These are phyloP conservation scores for Lagopus muta DNA, from an alignment of 2,113 vertebrate genomes.

Conservation along the genomic window DNA sequence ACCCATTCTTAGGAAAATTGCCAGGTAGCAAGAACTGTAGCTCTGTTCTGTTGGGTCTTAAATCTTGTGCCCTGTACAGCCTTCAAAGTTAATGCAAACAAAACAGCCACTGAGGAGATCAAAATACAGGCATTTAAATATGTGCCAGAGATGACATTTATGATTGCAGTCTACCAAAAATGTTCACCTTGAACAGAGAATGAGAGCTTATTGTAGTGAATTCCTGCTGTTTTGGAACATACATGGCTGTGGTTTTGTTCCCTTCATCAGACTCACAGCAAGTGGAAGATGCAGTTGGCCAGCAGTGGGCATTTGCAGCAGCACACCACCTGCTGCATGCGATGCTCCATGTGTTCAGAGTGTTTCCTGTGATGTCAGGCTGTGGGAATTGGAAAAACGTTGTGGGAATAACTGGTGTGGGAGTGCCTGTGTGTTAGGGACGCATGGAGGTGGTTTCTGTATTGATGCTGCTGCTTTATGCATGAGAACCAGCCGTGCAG, in stretches of 20 bases:
- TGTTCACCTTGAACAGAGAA: background rate
- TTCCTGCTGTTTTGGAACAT: background rate
- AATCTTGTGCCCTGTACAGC: background rate
- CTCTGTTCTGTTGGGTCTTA: background rate
- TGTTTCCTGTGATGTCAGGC: background rate
- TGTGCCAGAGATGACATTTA: background rate
- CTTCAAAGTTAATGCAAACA: conserved; percentile 3
- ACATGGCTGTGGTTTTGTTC: background rate
- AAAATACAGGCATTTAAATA: background rate
- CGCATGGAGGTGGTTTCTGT: background rate
- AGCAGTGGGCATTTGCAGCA: background rate
- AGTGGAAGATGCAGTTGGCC: background rate
- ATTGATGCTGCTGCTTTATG: background rate
- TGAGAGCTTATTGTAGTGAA: background rate
- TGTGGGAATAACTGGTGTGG: background rate
- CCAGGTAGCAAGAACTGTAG: background rate
- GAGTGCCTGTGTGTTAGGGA: background rate
- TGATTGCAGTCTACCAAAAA: background rate
- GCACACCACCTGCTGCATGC: rapidly evolving
- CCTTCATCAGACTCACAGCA: rapidly evolving
- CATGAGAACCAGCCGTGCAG: background rate
- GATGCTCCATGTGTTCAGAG: background rate
- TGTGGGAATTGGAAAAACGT: background rate
- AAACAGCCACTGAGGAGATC: background rate
- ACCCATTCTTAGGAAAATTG: background rate